Conservation (phyloP, 2,113 vertebrate species). For the Sebastes fasciatus region DNA sequence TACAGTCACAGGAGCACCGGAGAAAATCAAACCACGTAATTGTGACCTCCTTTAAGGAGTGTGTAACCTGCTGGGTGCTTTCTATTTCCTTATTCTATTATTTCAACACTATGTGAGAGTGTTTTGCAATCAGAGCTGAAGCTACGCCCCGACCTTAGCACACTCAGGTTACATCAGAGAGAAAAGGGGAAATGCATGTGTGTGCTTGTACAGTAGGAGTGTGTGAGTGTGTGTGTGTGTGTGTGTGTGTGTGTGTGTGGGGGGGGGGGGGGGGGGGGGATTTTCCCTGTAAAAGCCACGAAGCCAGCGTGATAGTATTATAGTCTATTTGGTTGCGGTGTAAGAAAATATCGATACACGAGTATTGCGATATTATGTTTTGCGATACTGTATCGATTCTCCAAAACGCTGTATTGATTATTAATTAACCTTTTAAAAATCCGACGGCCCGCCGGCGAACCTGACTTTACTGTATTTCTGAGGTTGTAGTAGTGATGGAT, state of each 20-base stretch:
- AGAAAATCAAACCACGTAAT: conserved; percentile 11
- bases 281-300: conserved; percentile 42
- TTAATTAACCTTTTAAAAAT: no score
- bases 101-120: conserved; percentile 44
- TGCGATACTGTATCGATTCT: no score
- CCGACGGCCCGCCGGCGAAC: no score
- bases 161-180: conserved; percentile 43
- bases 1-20: neutral
- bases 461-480: no score
- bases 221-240: neutral
- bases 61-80: conserved; percentile 2
- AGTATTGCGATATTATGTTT: no score
- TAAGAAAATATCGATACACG: no score
- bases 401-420: no score
- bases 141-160: conserved; percentile 15
- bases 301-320: conserved; percentile 17
- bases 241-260: neutral
- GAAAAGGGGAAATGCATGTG: conserved; percentile 48
- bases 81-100: conserved; percentile 43
- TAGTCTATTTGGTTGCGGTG: conserved; percentile 26
- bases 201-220: conserved; percentile 47
- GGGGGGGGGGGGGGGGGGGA: neutral
- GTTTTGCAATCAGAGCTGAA: conserved; percentile 64
- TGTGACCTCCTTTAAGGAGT: neutral
- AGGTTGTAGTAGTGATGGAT: no score